These are phyloP conservation scores for Stegana nigrithorax DNA, from an alignment of 2,888 invertebrate species.

Conservation along the genomic window DNA sequence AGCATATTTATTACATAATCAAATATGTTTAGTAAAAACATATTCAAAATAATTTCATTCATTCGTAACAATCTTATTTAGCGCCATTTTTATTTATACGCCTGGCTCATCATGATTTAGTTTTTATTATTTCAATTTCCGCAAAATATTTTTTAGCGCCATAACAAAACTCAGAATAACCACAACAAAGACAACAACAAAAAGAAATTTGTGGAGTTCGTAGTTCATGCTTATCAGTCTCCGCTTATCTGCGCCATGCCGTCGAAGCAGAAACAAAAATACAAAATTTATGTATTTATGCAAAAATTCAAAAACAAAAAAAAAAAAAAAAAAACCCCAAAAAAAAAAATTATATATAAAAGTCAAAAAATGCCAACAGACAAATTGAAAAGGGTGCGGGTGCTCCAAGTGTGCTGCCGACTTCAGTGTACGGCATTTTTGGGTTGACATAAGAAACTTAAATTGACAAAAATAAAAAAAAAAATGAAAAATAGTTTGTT, in stretches of 20 bases:
- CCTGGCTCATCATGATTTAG: no score
- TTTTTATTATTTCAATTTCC: slow-evolving; percentile 9
- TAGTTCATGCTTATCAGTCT: slow-evolving; percentile 13
- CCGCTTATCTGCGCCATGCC: slow-evolving; percentile 14
- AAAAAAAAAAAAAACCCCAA: slow-evolving; percentile 13
- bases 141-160: slow-evolving; percentile 9
- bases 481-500: no score
- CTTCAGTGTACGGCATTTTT: background rate
- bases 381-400: slow-evolving; percentile 42
- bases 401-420: slow-evolving; percentile 7
- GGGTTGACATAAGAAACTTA: background rate
- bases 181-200: background rate
- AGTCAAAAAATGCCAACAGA: no score
- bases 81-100: no score
- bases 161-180: background rate
- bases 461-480: no score
- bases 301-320: slow-evolving; percentile 29
- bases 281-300: slow-evolving; percentile 34
- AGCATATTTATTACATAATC: no score
- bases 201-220: background rate
- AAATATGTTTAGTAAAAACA: no score
- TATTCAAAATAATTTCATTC: no score
- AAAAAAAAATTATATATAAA: background rate
- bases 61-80: no score
- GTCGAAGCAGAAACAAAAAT: slow-evolving; percentile 28